Conservation (phyloP, 2,113 vertebrate species). For the Phrynosoma blainvillii region DNA sequence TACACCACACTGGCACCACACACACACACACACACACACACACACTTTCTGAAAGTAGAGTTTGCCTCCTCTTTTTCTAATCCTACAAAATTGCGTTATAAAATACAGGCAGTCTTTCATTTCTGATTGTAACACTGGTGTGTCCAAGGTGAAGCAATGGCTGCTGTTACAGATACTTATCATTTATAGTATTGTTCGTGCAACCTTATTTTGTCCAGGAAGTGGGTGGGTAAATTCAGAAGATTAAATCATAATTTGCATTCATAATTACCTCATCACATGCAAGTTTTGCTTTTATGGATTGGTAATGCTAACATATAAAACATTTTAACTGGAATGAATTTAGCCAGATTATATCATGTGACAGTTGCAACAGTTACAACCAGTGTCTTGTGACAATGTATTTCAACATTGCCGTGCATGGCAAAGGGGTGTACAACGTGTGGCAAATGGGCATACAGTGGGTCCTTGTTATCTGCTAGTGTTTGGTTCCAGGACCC, state of each 20-base stretch:
- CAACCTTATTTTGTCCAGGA: background rate
- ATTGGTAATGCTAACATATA: background rate
- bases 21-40: background rate
- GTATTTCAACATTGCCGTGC: background rate
- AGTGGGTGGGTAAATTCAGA: background rate
- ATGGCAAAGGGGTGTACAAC: too few species aligned
- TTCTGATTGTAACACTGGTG: background rate
- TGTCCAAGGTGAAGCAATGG: background rate
- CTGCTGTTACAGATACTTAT: background rate
- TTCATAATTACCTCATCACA: background rate
- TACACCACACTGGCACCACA: background rate
- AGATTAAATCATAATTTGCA: background rate
- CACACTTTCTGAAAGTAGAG: too few species aligned
- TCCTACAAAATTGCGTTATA: background rate
- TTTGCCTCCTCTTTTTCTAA: background rate
- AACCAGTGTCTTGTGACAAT: background rate
- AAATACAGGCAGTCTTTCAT: too few species aligned
- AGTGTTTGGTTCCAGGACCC: too few species aligned
- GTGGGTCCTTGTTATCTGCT: too few species aligned
- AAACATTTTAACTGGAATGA: background rate
- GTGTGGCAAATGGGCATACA: too few species aligned
- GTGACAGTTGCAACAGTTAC: background rate
- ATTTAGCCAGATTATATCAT: background rate
- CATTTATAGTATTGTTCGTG: background rate
- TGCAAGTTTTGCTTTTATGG: background rate